Conservation (phyloP, 2,113 vertebrate species). For the Eulemur rufifrons region DNA sequence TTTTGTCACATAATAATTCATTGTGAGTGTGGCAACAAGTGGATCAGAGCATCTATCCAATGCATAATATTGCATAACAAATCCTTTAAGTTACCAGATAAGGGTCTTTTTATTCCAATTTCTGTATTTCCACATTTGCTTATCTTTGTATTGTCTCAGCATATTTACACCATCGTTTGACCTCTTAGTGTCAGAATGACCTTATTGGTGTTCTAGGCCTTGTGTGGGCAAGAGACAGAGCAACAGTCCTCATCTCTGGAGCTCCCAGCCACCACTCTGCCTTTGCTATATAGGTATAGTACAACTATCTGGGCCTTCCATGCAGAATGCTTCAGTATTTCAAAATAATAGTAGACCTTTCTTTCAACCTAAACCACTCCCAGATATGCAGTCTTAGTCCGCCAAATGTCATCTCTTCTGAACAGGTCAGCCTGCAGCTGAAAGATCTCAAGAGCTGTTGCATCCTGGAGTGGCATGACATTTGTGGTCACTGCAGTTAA, state of each 20-base stretch:
- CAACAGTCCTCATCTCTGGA: rapidly evolving
- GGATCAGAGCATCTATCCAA: neutral
- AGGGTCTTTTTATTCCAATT: neutral
- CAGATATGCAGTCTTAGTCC: neutral
- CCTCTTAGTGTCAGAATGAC: neutral
- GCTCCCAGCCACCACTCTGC: neutral
- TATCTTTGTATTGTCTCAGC: neutral
- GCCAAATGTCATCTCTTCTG: neutral
- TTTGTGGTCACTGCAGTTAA: neutral
- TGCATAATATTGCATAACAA: neutral
- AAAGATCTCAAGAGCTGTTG: neutral
- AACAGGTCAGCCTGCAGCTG: neutral
- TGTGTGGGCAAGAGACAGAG: neutral
- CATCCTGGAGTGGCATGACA: neutral
- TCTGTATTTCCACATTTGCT: neutral
- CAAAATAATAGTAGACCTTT: neutral
- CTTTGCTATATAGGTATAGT: neutral
- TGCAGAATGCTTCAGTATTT: neutral
- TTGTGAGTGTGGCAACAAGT: neutral
- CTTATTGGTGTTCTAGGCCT: neutral
- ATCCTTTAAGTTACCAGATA: neutral
- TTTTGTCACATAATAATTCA: neutral
- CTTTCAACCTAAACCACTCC: neutral
- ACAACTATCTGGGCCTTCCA: neutral
- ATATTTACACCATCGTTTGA: neutral